Conservation (phyloP, 2,113 vertebrate genomes). For the Takifugu flavidus region DNA sequence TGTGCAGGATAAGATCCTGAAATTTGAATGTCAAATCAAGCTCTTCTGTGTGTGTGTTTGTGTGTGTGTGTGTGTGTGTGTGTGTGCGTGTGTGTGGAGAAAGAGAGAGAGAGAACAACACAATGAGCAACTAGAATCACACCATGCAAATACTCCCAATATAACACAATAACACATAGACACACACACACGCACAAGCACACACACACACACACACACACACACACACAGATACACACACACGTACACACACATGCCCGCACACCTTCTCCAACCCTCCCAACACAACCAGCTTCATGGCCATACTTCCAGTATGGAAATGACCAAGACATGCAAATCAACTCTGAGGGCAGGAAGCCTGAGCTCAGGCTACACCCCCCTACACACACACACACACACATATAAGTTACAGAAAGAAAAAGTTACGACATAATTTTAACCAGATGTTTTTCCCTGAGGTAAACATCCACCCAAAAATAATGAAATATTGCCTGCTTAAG, state of each 20-base stretch:
- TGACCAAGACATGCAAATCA: slow-evolving; percentile 89
- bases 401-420: too few relatives aligned
- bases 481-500: not conserved
- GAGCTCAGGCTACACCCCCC: slow-evolving; percentile 42
- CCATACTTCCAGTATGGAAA: slow-evolving; percentile 92
- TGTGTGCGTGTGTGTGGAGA: slow-evolving; percentile 6
- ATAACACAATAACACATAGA: not conserved
- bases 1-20: slow-evolving; percentile 62
- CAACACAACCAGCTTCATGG: slow-evolving; percentile 58
- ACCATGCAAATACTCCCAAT: slow-evolving; percentile 83
- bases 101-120: slow-evolving; percentile 35
- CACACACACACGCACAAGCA: slow-evolving; percentile 1
- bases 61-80: slow-evolving; percentile 13
- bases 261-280: slow-evolving; percentile 37
- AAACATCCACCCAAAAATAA: not conserved
- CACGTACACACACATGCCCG: not conserved
- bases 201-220: not conserved
- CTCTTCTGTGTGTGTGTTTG: slow-evolving; percentile 55
- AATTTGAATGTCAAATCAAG: slow-evolving; percentile 96
- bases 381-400: slow-evolving; percentile 13
- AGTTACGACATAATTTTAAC: too few relatives aligned
- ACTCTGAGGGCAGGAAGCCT: slow-evolving; percentile 75
- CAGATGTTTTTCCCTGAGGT: not conserved
- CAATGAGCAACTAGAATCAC: slow-evolving; percentile 74
- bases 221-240: not conserved